phyloP scores from a whole-genome alignment of 2,113 vertebrate genomes.

The Cryptotis parvus region DNA sequence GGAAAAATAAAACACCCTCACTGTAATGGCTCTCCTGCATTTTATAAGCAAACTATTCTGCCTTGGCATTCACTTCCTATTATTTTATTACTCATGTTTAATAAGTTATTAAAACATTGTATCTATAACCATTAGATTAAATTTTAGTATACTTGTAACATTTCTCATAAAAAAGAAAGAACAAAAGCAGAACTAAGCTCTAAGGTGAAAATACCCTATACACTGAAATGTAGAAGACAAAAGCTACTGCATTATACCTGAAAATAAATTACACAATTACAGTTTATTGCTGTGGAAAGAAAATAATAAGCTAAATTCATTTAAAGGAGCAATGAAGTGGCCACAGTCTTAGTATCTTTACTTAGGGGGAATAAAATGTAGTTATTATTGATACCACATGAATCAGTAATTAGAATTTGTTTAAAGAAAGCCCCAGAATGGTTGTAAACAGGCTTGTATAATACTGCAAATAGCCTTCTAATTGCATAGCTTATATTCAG shows the following conservation, averaged over 20 bases:
- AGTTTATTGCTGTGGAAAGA: constrained; percentile 53
- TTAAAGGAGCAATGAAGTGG: constrained; percentile 56
- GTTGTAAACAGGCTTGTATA: constrained; percentile 25
- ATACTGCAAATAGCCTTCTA: constrained; percentile 57
- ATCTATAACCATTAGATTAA: not conserved
- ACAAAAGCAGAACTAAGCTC: not conserved
- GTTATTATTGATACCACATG: constrained; percentile 40
- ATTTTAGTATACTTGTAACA: not conserved
- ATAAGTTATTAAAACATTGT: too few relatives aligned
- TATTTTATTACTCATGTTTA: constrained; percentile 8
- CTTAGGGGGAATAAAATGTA: constrained; percentile 22
- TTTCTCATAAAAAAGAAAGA: not conserved
- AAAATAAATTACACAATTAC: constrained; percentile 54
- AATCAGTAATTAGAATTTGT: constrained; percentile 59
- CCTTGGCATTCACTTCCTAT: not conserved
- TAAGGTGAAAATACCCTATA: not conserved
- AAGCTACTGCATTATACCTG: not conserved
- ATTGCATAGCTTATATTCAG: not conserved
- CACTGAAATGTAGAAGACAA: not conserved
- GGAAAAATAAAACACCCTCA: constrained; percentile 30
- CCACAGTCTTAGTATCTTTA: not conserved
- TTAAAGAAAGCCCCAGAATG: constrained; percentile 45
- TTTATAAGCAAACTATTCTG: constrained; percentile 5
- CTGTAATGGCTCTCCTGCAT: not conserved
- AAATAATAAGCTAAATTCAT: constrained; percentile 46